Base-by-base conservation (phyloP, 1,140 invertebrate genomes). In the Neodiprion fabricii region DNA sequence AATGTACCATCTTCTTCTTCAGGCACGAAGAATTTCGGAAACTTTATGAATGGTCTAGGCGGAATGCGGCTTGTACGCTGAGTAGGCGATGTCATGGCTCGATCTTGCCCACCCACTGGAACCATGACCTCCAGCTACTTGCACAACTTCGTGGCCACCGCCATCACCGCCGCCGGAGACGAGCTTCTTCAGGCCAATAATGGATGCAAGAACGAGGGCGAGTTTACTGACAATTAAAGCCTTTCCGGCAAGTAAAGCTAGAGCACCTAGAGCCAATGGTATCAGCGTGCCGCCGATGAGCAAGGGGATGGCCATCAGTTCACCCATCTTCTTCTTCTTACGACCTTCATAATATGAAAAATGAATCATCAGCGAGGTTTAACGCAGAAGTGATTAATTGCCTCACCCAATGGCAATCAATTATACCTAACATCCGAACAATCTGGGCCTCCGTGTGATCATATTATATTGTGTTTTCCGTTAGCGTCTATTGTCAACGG, bases 121-220 rank as follows among this genome's bases (percentile, higher is more conserved):
- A 72, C 91, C 91, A 79, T 93, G 91, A 61, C 92, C 92, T 9
- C 91, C 91, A 12, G 90, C 91, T 2, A 93, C 92, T 68, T 94
- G 93, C 7, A 94, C 93, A 1, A 90, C 89, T 74, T 94, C 93
- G 82, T 94, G 93, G 8, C 92, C 92, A 68, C 91, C 90, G 14
- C 91, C 90, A 48, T 89, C 87, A 11, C 89, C 89, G 40, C 89
- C 90, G 7, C 91, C 90, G 12, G 92, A 92, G 14, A 95, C 87
- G 1, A 96, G 89, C 81, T 95, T 95, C 90, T 95, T 96, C 79
- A 96, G 87, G 1, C 94, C 95, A 73, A 96, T 95, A 76, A 96
- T 95, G 73, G 92, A 94, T 48, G 95, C 94, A 28, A 96, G 86
- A 0, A 95, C 94, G 49, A 96, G 83, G 9, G 95, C 95, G 67